Percentiles rank a stretch among this genome's conserved stretches.
Conservation (phyloP, 1,140 invertebrate genomes). For the Conus ventricosus region DNA sequence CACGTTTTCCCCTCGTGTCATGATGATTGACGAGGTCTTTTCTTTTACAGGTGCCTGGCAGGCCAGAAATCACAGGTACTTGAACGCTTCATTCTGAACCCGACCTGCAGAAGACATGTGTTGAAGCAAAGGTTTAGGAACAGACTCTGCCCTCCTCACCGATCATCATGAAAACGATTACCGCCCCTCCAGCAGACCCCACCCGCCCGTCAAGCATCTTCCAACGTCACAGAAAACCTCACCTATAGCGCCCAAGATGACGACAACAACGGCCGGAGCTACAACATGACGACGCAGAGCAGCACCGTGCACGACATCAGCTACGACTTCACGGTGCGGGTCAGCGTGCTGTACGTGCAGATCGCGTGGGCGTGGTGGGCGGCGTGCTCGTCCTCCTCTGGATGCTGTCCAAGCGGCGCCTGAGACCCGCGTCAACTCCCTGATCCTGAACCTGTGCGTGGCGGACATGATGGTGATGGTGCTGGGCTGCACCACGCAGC, state of each 20-base stretch:
- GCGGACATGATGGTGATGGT: conserved; percentile 72
- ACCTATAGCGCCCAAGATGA: neutral
- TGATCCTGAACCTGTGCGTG: conserved; percentile 73
- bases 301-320: conserved; percentile 56
- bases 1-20: too few relatives aligned
- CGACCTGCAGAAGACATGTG: neutral
- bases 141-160: too few relatives aligned
- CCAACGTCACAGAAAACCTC: neutral
- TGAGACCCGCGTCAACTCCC: conserved; percentile 65
- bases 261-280: conserved; percentile 20
- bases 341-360: conserved; percentile 54
- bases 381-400: conserved; percentile 60
- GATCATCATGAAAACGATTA: neutral
- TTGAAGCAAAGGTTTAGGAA: neutral
- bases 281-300: conserved; percentile 24
- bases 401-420: conserved; percentile 61
- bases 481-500: conserved; percentile 67
- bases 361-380: conserved; percentile 61
- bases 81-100: too few relatives aligned
- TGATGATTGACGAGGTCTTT: too few relatives aligned
- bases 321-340: conserved; percentile 52
- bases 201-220: neutral
- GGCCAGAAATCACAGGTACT: too few relatives aligned
- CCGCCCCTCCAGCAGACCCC: neutral
- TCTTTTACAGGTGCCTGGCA: too few relatives aligned